Evolutionary conservation across 2,888 invertebrate species (phyloP), one percentile per base, ranked within the genome.

Genomic region (Peribatodes rhomboidaria): DNA sequence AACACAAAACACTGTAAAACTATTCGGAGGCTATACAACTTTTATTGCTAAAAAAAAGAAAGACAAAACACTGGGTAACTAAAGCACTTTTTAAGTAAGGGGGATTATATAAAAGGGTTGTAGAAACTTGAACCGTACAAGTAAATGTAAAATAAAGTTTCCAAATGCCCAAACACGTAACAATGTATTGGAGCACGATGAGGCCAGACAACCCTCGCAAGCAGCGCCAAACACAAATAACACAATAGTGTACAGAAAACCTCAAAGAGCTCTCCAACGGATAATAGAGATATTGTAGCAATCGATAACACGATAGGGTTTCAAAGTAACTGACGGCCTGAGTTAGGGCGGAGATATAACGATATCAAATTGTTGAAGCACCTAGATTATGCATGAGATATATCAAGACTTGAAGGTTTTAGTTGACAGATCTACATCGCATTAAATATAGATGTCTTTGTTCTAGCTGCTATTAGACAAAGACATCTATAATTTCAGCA

Each of bases 231-330:
- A 49, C 49, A 49, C 49, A 20, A 52, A 37, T 22, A 52, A 53
- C 39, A 53, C 53, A 53, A 53, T 53, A 53, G 22, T 39, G 53
- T n/a, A 52, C 20, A 52, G 35, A 53, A 39, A 39, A 27, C 53
- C 22, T 53, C 53, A 53, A 53, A 53, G 53, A 53, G 39, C 50
- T 35, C 33, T 52, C 27, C 50, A 33, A 39, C 39, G 53, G 37
- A 53, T 39, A 39, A 41, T 41, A 41, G 22, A 53, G 39, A 53
- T 53, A 53, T 53, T 53, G 53, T 53, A 53, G 14, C 53, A 53
- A 53, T 53, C 39, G 53, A 53, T 52, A 35, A 37, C 37, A 31
- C 20, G 52, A 37, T 53, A 53, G 39, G 39, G 53, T 53, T 53
- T 53, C 39, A 39, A 53, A 53, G 53, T 37, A 22, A 46, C 27